phyloP scores from a whole-genome alignment of 2,797 vertebrate genomes.

The Falco peregrinus region DNA sequence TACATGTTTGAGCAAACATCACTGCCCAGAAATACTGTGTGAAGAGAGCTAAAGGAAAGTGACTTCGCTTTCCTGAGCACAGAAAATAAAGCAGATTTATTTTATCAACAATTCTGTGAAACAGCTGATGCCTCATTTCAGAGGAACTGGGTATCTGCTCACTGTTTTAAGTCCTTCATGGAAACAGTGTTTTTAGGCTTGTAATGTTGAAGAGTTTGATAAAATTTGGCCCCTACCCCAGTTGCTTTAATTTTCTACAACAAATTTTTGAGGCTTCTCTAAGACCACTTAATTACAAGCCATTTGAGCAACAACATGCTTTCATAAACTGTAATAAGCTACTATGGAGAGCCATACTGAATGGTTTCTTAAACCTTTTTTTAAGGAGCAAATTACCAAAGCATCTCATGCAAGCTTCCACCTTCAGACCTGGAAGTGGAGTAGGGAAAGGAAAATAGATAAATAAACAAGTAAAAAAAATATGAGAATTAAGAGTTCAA shows the following conservation, averaged over 20 bases:
- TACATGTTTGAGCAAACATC: not conserved
- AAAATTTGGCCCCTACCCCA: accelerated
- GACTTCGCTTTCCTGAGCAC: not conserved
- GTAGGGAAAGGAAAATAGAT: accelerated
- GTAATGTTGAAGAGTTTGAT: not conserved
- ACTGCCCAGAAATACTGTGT: not conserved
- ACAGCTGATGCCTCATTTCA: not conserved
- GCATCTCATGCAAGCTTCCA: not conserved
- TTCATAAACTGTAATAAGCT: not conserved
- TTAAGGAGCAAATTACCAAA: not conserved
- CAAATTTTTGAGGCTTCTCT: not conserved
- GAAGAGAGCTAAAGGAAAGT: not conserved
- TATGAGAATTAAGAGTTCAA: no score
- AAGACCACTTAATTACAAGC: not conserved
- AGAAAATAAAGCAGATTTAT: not conserved
- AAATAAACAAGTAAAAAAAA: accelerated
- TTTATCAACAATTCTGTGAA: not conserved
- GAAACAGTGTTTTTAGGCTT: not conserved
- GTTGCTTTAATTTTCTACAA: not conserved
- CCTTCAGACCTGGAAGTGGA: not conserved
- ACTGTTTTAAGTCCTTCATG: not conserved
- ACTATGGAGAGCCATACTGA: not conserved
- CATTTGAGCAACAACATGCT: not conserved
- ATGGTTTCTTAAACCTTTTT: not conserved
- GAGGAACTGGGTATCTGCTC: not conserved